Evolutionary conservation across 92 coral and sea anemone species (phyloP).

Genomic region (Scolanthus callimorphus): DNA sequence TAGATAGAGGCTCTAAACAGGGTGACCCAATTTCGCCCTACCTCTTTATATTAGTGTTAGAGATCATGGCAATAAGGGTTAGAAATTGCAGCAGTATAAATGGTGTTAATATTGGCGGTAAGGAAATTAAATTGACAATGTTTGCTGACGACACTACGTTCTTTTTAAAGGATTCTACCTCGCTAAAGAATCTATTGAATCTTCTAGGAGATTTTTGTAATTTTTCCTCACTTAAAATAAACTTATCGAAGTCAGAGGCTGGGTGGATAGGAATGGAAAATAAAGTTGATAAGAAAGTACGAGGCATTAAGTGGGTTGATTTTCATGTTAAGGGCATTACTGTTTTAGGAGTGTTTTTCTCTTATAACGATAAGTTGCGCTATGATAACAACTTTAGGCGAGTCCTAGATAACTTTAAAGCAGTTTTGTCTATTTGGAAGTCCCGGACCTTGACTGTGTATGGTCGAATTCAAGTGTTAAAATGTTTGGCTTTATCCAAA

Average conservation of each 20-base stretch:
- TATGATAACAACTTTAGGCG: too few species aligned
- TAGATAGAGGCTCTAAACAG: conserved; percentile 11
- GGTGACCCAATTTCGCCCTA: conserved; percentile 23
- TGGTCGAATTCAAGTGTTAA: conserved; percentile 9
- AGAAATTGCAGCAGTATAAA: neutral
- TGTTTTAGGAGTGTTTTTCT: conserved; percentile 7
- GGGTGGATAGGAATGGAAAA: conserved; percentile 11
- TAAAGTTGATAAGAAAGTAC: neutral
- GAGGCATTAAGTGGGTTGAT: conserved; percentile 4
- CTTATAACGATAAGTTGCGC: conserved; percentile 1
- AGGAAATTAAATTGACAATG: conserved; percentile 5
- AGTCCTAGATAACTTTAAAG: too few species aligned
- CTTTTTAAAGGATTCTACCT: too few species aligned
- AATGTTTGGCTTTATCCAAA: conserved; percentile 16
- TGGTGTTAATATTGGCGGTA: neutral
- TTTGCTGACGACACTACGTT: too few species aligned
- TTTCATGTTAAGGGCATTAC: conserved; percentile 4
- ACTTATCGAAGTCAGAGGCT: conserved; percentile 1
- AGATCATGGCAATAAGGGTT: conserved; percentile 8
- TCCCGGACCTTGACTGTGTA: conserved; percentile 4
- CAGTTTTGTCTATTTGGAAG: conserved; percentile 19
- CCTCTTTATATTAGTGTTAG: conserved; percentile 6
- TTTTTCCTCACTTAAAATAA: conserved; percentile 6
- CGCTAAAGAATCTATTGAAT: neutral
- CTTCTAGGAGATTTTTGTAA: neutral